Evolutionary conservation across 2,113 vertebrate species (phyloP), one percentile per base, ranked within the genome.

Genomic region (Mus spicilegus): DNA sequence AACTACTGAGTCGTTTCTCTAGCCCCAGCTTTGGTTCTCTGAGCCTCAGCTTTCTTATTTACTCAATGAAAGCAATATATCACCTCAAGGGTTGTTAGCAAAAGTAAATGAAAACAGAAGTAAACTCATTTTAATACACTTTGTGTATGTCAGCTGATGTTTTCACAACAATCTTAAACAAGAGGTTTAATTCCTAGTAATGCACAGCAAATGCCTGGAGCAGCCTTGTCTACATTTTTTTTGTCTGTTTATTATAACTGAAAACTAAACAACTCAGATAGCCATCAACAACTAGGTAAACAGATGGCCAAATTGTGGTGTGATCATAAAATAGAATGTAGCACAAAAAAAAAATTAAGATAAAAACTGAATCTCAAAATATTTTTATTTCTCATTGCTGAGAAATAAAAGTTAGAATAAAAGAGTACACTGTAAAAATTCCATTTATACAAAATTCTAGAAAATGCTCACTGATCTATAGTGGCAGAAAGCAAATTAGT

Each of bases 371-470:
- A 49, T 49, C 42, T 77, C 75, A 76, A 76, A 46, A 28, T 26
- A 42, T 42, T 42, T 42, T 42, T 42, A 42, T 42, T 42, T 42
- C 42, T 42, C 42, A 42, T 42, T 11, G 49, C 76, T 78, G 11
- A 90, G 77, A 84, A 46, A n/a, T 54, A 72, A n/a, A n/a, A 75
- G 42, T 13, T 49, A 77, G 42, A 49, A 77, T 14, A 77, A 77
- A 90, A 76, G 49, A 80, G 36, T 87, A n/a, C 4, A 54, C n/a
- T 76, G 24, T 54, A 73, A 67, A 10, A 90, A 56, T 95, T 78
- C 72, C 33, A 69, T 58, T 88, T 84, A 49, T 92, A 46, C 77
- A 89, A 87, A 94, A 61, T 89, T 94, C 73, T 93, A 72, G 80
- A 54, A 90, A 90, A 90, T 65, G 8, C 26, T 42, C 42, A 16